Evolutionary conservation across 1,140 invertebrate genomes (phyloP).

Genomic region (Saccostrea echinata): DNA sequence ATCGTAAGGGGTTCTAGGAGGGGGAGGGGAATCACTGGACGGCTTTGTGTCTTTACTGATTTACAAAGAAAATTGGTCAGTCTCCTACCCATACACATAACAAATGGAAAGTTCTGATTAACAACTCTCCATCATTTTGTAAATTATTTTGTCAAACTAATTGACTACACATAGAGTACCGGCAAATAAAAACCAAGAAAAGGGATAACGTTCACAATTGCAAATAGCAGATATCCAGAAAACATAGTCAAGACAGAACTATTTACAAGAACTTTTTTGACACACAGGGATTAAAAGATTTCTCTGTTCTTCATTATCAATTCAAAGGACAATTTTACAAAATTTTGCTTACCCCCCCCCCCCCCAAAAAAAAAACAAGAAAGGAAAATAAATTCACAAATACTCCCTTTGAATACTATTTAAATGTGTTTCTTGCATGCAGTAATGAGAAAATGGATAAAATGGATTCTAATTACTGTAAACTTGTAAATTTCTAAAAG

Average conservation of each 20-base stretch:
- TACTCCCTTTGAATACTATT: not conserved
- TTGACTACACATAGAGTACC: not conserved
- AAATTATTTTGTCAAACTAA: not conserved
- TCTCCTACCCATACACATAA: not conserved
- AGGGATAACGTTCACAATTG: not conserved
- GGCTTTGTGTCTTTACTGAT: slow-evolving; percentile 50
- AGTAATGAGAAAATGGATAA: not conserved
- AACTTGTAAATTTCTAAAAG: not conserved
- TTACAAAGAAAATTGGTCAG: slow-evolving; percentile 25
- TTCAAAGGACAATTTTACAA: not conserved
- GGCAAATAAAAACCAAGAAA: not conserved
- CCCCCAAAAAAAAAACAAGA: not conserved
- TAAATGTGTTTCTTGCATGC: not conserved
- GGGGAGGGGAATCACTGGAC: slow-evolving; percentile 50
- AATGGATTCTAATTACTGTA: not conserved
- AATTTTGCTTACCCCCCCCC: not conserved
- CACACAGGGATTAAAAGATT: not conserved
- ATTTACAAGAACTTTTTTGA: not conserved
- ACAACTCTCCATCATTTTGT: not conserved
- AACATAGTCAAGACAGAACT: not conserved
- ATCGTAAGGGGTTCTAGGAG: slow-evolving; percentile 85
- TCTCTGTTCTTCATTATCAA: too few species aligned
- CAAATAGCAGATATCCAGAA: not conserved
- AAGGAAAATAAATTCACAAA: not conserved
- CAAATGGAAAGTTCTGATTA: not conserved